These are phyloP conservation scores for Sturnira hondurensis DNA, from an alignment of 2,113 vertebrate species.

Conservation along the genomic window DNA sequence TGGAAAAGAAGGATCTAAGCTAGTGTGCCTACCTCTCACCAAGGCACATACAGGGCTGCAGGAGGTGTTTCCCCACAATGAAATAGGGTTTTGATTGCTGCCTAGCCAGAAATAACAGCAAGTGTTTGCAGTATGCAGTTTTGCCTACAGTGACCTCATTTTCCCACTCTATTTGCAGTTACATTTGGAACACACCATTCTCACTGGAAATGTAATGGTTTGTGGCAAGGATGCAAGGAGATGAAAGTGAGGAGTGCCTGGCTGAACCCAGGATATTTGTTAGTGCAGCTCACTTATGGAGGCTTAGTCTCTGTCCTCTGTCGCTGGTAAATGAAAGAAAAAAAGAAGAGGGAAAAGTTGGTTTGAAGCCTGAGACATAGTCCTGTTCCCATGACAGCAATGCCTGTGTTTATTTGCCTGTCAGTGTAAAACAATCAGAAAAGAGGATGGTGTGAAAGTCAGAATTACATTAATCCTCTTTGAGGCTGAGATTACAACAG, in stretches of 20 bases:
- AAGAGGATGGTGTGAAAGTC: constrained; percentile 8
- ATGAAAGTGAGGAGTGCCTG: not conserved
- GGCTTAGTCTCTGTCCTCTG: not conserved
- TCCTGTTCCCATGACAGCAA: not conserved
- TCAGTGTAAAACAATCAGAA: constrained; percentile 7
- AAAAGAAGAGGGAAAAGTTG: not conserved
- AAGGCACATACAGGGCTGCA: not conserved
- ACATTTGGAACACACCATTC: not conserved
- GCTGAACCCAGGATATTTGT: not conserved
- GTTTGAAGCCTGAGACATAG: not conserved
- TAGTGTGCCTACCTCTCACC: not conserved
- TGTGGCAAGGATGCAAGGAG: not conserved
- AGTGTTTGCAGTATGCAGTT: not conserved
- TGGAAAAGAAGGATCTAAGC: not conserved
- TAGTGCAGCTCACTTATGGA: not conserved
- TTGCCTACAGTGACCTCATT: not conserved
- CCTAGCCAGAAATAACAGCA: not conserved
- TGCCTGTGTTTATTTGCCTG: not conserved
- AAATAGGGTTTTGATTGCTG: not conserved
- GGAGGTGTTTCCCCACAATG: not conserved
- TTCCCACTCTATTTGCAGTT: not conserved
- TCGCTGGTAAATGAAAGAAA: not conserved
- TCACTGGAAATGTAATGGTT: not conserved
- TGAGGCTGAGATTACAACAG: not conserved
- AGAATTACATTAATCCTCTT: not conserved